Conservation (phyloP, 2,113 vertebrate genomes). For the Zingel zingel region DNA sequence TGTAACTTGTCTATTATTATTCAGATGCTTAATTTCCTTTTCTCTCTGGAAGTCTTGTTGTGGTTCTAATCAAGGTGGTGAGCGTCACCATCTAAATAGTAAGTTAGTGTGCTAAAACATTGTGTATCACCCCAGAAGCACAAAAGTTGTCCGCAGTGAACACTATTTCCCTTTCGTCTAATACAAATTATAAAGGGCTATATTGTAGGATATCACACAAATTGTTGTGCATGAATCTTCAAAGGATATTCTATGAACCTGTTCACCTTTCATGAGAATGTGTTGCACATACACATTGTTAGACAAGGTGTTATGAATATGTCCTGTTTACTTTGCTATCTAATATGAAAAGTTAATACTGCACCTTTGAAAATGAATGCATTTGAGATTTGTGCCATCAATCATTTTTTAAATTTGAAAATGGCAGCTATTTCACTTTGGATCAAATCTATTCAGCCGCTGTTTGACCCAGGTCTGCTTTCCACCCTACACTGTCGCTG, state of each 20-base stretch:
- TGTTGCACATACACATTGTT: background rate
- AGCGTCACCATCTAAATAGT: background rate
- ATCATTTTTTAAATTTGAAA: constrained; percentile 67
- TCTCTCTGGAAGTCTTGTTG: background rate
- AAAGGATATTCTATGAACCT: too few relatives aligned
- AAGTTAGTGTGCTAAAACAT: background rate
- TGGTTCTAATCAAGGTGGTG: background rate
- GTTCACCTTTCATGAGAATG: too few relatives aligned
- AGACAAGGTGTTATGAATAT: constrained; percentile 9
- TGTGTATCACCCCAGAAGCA: background rate
- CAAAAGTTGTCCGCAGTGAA: background rate
- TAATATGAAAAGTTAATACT: constrained; percentile 30
- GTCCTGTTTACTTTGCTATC: constrained; percentile 14
- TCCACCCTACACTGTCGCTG: constrained; percentile 51
- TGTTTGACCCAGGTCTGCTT: constrained; percentile 73
- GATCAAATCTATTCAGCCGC: constrained; percentile 64
- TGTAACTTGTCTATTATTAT: background rate
- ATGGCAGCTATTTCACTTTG: constrained; percentile 69
- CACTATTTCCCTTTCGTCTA: background rate
- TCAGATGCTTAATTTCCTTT: background rate
- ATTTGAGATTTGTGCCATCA: constrained; percentile 42
- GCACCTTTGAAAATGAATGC: constrained; percentile 35
- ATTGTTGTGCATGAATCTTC: too few relatives aligned
- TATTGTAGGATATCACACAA: too few relatives aligned
- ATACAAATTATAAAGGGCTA: background rate